Percentiles rank a stretch among this genome's conserved stretches.
Evolutionary conservation across 2,113 vertebrate species (phyloP).

Genomic region (Pomatorhinus ruficollis): DNA sequence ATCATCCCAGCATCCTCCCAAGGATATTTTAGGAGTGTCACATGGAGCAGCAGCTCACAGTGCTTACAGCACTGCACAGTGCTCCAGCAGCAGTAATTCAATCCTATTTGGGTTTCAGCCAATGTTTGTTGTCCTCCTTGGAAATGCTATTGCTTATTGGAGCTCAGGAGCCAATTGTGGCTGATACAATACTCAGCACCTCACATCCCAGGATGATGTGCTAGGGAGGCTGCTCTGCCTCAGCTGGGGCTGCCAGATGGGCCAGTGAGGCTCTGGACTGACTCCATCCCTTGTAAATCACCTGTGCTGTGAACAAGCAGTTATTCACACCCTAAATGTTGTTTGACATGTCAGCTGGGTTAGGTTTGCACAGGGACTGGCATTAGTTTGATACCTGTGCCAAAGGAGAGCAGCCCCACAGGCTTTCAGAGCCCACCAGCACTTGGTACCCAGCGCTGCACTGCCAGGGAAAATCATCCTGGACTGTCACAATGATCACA

Average conservation of each 20-base stretch:
- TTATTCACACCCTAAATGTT: not conserved
- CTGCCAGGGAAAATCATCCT: not conserved
- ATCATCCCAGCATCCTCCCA: not conserved
- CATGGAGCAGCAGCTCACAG: not conserved
- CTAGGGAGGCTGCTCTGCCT: not conserved
- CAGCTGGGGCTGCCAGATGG: not conserved
- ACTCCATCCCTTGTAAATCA: not conserved
- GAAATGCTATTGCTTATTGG: not conserved
- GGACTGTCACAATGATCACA: not conserved
- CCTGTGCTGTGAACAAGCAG: not conserved
- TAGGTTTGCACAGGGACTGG: not conserved
- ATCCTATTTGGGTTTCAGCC: not conserved
- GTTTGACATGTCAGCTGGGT: not conserved
- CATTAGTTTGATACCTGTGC: not conserved
- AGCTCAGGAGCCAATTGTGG: not conserved
- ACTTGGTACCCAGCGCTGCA: accelerated
- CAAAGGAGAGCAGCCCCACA: accelerated
- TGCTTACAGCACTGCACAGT: not conserved
- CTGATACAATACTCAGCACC: accelerated
- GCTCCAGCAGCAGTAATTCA: accelerated
- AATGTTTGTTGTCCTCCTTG: conserved; percentile 23
- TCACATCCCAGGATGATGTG: not conserved
- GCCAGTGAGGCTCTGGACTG: not conserved
- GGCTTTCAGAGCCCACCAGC: not conserved
- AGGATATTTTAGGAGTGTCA: not conserved